phyloP scores from a whole-genome alignment of 2,797 vertebrate genomes.

The Pseudocheirus occidentalis region DNA sequence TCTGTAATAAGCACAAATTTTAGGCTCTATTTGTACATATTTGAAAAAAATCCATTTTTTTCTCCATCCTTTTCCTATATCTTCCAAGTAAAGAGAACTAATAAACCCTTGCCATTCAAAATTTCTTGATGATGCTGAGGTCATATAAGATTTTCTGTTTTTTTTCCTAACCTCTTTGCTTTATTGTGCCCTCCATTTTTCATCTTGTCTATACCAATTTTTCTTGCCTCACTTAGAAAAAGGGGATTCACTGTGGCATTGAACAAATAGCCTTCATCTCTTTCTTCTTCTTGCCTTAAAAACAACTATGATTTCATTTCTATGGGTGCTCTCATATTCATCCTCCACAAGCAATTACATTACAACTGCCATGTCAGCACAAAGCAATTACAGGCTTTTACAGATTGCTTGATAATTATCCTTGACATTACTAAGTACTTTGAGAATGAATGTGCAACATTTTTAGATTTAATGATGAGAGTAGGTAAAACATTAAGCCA shows the following conservation, averaged over 20 bases:
- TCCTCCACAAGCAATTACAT: slow-evolving; percentile 57
- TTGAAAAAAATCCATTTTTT: background rate
- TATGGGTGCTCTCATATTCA: slow-evolving; percentile 28
- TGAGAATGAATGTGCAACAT: background rate
- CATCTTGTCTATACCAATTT: background rate
- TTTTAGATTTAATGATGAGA: slow-evolving; percentile 39
- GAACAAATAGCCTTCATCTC: slow-evolving; percentile 15
- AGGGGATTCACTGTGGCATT: background rate
- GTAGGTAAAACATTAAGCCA: slow-evolving; percentile 12
- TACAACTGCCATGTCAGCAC: slow-evolving; percentile 54
- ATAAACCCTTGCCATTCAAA: background rate
- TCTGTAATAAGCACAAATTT: background rate
- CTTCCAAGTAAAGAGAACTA: background rate
- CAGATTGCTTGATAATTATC: slow-evolving; percentile 71
- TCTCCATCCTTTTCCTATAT: background rate
- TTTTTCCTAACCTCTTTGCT: background rate
- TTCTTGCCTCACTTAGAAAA: background rate
- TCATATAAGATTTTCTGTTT: background rate
- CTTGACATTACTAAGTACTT: slow-evolving; percentile 61
- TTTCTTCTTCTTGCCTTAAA: background rate
- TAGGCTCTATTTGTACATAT: background rate
- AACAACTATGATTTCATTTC: slow-evolving; percentile 32
- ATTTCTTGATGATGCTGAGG: background rate
- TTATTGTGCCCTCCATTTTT: background rate
- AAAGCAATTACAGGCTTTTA: slow-evolving; percentile 62